A percentile compares a stretch with the other conserved stretches of the same genome.
Conservation (phyloP, 2,888 invertebrate species). For the Ichneumoninae sp. region DNA sequence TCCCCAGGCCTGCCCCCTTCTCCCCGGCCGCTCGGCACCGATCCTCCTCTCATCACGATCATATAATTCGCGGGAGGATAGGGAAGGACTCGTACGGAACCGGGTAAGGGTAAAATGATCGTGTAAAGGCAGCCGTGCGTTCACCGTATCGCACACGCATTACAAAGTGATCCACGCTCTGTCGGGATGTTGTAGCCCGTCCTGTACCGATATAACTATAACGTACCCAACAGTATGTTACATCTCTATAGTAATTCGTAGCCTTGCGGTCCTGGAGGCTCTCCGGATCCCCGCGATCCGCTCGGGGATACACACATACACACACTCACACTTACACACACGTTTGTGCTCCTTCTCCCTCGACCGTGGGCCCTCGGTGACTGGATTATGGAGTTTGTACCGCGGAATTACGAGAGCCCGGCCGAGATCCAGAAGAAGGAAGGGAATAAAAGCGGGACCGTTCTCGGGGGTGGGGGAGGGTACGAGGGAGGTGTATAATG, state of each 20-base stretch:
- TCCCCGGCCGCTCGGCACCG: slow-evolving; percentile 26
- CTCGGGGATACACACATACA: slow-evolving; percentile 43
- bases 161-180: slow-evolving; percentile 73
- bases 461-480: slow-evolving; percentile 38
- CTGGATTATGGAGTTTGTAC: slow-evolving; percentile 81
- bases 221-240: slow-evolving; percentile 38
- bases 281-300: slow-evolving; percentile 63
- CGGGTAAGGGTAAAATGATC: slow-evolving; percentile 60
- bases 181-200: neutral
- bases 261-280: slow-evolving; percentile 53
- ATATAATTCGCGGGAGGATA: slow-evolving; percentile 53
- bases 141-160: slow-evolving; percentile 73
- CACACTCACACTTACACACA: no score
- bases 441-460: slow-evolving; percentile 30
- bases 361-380: slow-evolving; percentile 70
- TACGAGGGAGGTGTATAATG: slow-evolving; percentile 73
- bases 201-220: slow-evolving; percentile 25
- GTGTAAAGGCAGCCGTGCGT: slow-evolving; percentile 61
- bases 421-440: slow-evolving; percentile 68
- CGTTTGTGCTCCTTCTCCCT: neutral
- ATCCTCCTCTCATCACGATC: slow-evolving; percentile 65
- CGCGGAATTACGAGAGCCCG: slow-evolving; percentile 77
- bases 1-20: slow-evolving; percentile 13
- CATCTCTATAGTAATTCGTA: slow-evolving; percentile 61
- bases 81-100: neutral